These are phyloP conservation scores for Lagocephalus sceleratus DNA, from an alignment of 2,797 vertebrate species.

Conservation along the genomic window DNA sequence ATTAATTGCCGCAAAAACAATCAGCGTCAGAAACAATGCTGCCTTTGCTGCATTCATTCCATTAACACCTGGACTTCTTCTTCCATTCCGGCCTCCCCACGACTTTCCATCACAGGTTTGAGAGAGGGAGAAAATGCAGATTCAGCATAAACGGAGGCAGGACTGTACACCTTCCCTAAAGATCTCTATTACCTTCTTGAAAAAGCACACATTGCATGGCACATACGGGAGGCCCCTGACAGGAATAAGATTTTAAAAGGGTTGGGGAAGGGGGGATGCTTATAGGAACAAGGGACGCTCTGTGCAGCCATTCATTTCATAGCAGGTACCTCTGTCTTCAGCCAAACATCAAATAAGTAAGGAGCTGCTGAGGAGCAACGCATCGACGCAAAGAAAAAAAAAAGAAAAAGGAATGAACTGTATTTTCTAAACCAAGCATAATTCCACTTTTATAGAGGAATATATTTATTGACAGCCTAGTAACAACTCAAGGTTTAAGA, in stretches of 20 bases:
- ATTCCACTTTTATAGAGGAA: slow-evolving; percentile 47
- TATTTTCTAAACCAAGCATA: slow-evolving; percentile 10
- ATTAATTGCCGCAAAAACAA: slow-evolving; percentile 43
- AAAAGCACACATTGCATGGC: slow-evolving; percentile 60
- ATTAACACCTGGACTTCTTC: slow-evolving; percentile 43
- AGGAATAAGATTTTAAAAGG: slow-evolving; percentile 64
- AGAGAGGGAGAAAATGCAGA: slow-evolving; percentile 28
- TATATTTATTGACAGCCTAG: slow-evolving; percentile 44
- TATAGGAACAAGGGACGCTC: slow-evolving; percentile 67
- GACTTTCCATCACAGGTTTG: slow-evolving; percentile 52
- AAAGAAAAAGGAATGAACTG: not conserved
- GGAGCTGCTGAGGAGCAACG: slow-evolving; percentile 17
- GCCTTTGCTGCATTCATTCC: slow-evolving; percentile 41
- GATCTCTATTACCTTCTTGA: slow-evolving; percentile 45
- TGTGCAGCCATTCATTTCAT: slow-evolving; percentile 56
- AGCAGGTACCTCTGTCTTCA: slow-evolving; percentile 41
- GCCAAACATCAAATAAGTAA: slow-evolving; percentile 48
- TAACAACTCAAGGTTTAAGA: slow-evolving; percentile 22
- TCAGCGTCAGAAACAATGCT: slow-evolving; percentile 47
- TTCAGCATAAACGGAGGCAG: slow-evolving; percentile 32
- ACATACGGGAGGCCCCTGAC: slow-evolving; percentile 65
- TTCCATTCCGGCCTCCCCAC: slow-evolving; percentile 43
- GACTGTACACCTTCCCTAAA: slow-evolving; percentile 43
- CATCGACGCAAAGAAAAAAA: slow-evolving; percentile 5
- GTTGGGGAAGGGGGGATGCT: slow-evolving; percentile 14